Conservation (phyloP, 2,113 vertebrate species). For the Tupaia tana region DNA sequence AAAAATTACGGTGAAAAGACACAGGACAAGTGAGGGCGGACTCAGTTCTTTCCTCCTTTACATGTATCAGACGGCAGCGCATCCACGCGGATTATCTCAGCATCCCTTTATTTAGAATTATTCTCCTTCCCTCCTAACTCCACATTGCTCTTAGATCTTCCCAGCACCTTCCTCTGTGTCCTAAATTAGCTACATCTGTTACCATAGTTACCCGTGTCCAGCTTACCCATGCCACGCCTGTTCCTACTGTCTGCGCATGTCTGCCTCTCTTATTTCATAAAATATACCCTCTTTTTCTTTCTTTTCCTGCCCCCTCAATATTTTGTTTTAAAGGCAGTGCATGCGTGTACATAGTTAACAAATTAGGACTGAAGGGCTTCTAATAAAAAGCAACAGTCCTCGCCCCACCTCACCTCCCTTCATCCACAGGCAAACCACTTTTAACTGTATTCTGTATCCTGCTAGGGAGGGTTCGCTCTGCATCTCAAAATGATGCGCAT, state of each 20-base stretch:
- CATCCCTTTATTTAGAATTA: constrained; percentile 73
- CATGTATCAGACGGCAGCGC: constrained; percentile 52
- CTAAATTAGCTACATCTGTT: constrained; percentile 80
- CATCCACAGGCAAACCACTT: background rate
- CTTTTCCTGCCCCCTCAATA: background rate
- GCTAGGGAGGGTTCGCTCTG: background rate
- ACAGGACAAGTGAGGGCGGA: background rate
- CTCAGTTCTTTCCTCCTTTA: background rate
- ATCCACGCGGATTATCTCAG: constrained; percentile 39
- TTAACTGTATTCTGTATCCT: background rate
- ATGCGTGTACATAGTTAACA: background rate
- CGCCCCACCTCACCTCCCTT: background rate
- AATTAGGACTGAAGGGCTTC: background rate
- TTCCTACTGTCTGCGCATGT: background rate
- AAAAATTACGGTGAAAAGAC: constrained; percentile 24
- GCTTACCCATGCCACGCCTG: constrained; percentile 52
- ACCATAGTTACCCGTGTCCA: constrained; percentile 77
- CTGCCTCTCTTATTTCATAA: constrained; percentile 21
- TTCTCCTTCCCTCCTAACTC: constrained; percentile 55
- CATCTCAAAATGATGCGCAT: background rate
- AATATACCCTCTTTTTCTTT: constrained; percentile 11
- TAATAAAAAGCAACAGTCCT: background rate
- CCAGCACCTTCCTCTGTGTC: constrained; percentile 57
- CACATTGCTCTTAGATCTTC: constrained; percentile 54
- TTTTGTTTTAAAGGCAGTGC: constrained; percentile 8